phyloP scores from a whole-genome alignment of 2,888 invertebrate genomes.

The Lycophotia porphyrea region DNA sequence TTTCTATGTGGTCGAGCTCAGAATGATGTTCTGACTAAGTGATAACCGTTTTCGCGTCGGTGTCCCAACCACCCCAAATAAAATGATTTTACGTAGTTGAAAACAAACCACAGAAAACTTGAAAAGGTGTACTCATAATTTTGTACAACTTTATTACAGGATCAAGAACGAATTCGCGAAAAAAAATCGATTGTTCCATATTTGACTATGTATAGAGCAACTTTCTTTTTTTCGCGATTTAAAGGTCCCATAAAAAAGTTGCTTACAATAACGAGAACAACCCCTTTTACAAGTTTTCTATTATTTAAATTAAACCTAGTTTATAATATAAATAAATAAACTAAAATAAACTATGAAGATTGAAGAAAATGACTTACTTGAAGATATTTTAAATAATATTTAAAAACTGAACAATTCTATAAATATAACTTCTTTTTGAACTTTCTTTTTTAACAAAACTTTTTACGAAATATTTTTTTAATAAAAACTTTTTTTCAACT shows the following conservation, averaged over 20 bases:
- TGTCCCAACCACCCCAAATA: no score
- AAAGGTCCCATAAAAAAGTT: no score
- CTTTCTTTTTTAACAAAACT: background rate
- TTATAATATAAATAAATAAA: slow-evolving; percentile 2
- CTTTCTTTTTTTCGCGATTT: background rate
- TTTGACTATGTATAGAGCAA: background rate
- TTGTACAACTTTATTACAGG: background rate
- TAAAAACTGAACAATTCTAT: slow-evolving; percentile 28
- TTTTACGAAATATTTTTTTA: background rate
- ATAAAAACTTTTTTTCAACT: background rate
- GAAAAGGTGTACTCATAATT: background rate
- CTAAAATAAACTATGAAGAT: slow-evolving; percentile 26
- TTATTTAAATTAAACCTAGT: background rate
- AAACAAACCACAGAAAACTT: background rate
- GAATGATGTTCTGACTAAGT: no score
- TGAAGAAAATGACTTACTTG: slow-evolving; percentile 47
- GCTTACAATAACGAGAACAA: background rate
- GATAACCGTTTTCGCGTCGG: no score
- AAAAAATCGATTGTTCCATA: no score
- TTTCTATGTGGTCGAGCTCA: no score
- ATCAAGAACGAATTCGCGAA: background rate
- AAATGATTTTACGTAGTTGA: background rate
- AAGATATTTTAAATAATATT: slow-evolving; percentile 5
- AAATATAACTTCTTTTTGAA: background rate
- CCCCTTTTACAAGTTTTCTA: no score